Conservation (phyloP, 1,140 invertebrate genomes). For the Mylabris phalerata region DNA sequence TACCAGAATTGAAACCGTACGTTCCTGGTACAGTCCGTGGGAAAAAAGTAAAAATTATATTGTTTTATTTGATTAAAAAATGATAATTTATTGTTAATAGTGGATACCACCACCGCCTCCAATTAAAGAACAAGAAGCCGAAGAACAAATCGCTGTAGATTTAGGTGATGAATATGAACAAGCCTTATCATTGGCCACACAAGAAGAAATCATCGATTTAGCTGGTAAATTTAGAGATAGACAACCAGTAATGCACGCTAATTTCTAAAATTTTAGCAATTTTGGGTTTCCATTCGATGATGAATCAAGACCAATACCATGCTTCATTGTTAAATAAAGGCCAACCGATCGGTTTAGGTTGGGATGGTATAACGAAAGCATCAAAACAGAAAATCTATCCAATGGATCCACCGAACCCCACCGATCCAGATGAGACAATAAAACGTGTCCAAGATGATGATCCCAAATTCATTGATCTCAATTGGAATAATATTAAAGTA, state of each 20-base stretch:
- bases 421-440: conserved; percentile 87
- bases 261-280: conserved; percentile 64
- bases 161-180: conserved; percentile 93
- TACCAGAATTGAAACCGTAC: conserved; percentile 92
- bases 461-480: conserved; percentile 76
- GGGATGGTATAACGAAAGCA: conserved; percentile 92
- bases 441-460: conserved; percentile 85
- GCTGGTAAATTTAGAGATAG: conserved; percentile 60
- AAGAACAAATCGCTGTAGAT: conserved; percentile 87
- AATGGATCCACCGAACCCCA: conserved; percentile 87
- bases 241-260: conserved; percentile 2
- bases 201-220: conserved; percentile 98
- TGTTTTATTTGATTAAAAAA: background rate
- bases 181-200: conserved; percentile 82
- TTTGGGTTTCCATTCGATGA: conserved; percentile 98
- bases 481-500: conserved; percentile 97
- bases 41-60: conserved; percentile 63
- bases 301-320: conserved; percentile 99
- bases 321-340: conserved; percentile 89
- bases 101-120: conserved; percentile 82
- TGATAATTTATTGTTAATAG: conserved; percentile 46
- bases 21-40: conserved; percentile 83
- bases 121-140: conserved; percentile 68
- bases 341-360: conserved; percentile 76
- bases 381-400: conserved; percentile 86